Percentiles rank a stretch among this genome's conserved stretches.
These are phyloP conservation scores for Protobothrops mucrosquamatus DNA, from an alignment of 2,113 vertebrate species.

Conservation along the genomic window DNA sequence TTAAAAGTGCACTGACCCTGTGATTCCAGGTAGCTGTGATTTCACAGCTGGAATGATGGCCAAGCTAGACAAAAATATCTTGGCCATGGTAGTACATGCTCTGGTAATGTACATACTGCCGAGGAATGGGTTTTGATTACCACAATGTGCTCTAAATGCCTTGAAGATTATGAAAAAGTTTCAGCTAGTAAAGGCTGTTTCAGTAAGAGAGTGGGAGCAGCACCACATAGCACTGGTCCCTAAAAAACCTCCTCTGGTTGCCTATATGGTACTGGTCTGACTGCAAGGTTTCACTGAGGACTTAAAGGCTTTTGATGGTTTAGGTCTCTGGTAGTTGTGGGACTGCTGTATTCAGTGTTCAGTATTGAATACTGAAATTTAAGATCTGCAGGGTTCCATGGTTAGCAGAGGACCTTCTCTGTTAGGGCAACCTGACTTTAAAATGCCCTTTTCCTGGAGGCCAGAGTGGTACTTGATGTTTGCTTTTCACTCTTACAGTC, in stretches of 20 bases:
- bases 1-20: neutral
- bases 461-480: neutral
- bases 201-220: neutral
- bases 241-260: neutral
- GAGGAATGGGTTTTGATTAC: neutral
- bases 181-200: neutral
- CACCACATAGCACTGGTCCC: neutral
- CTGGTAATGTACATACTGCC: neutral
- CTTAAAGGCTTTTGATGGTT: neutral
- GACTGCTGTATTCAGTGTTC: neutral
- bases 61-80: neutral
- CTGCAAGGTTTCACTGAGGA: neutral
- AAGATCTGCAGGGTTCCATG: neutral
- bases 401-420: neutral
- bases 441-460: neutral
- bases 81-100: neutral
- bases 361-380: neutral
- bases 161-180: neutral
- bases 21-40: neutral
- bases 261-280: neutral
- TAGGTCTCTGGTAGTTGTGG: neutral
- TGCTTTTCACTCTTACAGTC: neutral
- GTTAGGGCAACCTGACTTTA: neutral
- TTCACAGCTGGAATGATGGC: neutral
- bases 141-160: neutral